Conservation (phyloP, 2,113 vertebrate species). For the Caracal caracal region DNA sequence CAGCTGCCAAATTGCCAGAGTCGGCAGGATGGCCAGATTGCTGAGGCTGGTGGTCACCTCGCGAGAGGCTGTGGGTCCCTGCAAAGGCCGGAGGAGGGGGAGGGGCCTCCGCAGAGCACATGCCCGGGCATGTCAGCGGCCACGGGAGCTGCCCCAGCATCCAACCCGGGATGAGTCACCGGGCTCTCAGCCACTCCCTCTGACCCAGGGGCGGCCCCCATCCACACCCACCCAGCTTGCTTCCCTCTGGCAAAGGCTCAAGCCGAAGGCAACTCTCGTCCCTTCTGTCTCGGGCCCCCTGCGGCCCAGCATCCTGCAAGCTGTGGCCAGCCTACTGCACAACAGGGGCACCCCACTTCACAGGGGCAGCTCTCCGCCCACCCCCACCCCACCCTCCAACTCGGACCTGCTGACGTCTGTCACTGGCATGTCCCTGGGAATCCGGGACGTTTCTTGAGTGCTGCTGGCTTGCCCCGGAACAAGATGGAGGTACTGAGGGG, state of each 20-base stretch:
- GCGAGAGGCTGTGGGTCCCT: background rate
- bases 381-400: rapidly evolving
- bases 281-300: background rate
- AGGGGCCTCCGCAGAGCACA: background rate
- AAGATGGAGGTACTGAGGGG: background rate
- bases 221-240: background rate
- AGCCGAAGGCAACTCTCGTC: background rate
- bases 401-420: background rate
- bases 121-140: constrained; percentile 72
- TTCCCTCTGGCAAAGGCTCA: too few species aligned
- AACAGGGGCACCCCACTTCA: too few species aligned
- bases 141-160: background rate
- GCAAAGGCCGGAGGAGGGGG: background rate
- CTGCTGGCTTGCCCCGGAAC: background rate
- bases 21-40: background rate
- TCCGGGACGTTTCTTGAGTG: background rate
- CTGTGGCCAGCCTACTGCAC: background rate
- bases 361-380: background rate
- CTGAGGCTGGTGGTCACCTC: background rate
- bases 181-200: background rate
- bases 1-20: background rate
- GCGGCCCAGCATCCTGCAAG: background rate
- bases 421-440: background rate
- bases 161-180: constrained; percentile 66
- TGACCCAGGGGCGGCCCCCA: background rate